Evolutionary conservation across 2,113 vertebrate genomes (phyloP), one percentile per base, ranked within the genome.

Genomic region (Raja brachyura): DNA sequence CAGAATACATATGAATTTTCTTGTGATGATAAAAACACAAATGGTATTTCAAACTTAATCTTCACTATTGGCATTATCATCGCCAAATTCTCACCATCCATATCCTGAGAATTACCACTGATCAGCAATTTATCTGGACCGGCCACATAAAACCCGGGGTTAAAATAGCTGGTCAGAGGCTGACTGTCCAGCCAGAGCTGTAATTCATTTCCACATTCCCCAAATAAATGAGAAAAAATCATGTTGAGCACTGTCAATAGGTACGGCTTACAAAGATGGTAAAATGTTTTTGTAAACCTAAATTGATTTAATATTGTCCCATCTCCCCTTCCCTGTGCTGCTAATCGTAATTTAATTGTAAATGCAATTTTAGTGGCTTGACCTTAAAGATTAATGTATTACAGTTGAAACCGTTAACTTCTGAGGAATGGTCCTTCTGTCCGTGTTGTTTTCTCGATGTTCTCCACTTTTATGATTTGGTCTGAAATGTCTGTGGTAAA

Each of bases 371-470:
- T 73, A 25, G 20, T 73, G 33, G 20, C 10, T 48, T 59, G 28
- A 70, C 73, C 59, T 54, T 54, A 74, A 92, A 54, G 3, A 10
- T 92, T 28, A 22, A 92, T 92, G 33, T 92, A 68, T 54, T 74
- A 22, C 18, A 74, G 9, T 92, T 90, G 39, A 92, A 0, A 92
- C 31, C 70, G 88, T 18, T 54, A 73, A 28, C 11, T 39, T 73
- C 66, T 92, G 66, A 92, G 90, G 90, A 92, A 92, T 73, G 90
- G 90, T 74, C 90, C 90, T 54, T 92, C 59, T 70, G 33, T 33
- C 13, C 48, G 66, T 92, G 68, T 92, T 73, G 83, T 92, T 20
- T 92, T 70, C 3, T 48, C 25, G 59, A 63, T 48, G 63, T 92
- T 54, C 39, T 92, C 31, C 59, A 63, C 14, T 92, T 39, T 70